A percentile compares a stretch with the other conserved stretches of the same genome.
phyloP scores from a whole-genome alignment of 2,797 vertebrate genomes.

The Coluber constrictor region DNA sequence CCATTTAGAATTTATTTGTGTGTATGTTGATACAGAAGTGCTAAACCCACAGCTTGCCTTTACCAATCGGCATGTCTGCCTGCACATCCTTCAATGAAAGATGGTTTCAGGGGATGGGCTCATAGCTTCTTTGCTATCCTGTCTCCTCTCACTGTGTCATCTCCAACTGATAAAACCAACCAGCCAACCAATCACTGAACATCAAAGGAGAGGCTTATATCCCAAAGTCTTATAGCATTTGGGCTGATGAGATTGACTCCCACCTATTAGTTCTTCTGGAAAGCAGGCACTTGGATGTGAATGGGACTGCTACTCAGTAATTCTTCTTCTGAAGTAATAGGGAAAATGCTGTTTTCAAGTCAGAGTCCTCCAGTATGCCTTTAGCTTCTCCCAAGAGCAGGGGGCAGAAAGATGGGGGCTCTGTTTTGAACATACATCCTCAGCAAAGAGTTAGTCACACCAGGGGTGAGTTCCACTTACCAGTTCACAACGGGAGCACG shows the following conservation, averaged over 20 bases:
- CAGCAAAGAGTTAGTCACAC: background rate
- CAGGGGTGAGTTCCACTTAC: background rate
- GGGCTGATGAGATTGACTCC: background rate
- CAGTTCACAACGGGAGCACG: too few relatives aligned
- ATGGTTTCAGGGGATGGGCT: too few relatives aligned
- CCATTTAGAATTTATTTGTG: background rate
- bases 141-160: background rate
- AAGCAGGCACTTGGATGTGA: background rate
- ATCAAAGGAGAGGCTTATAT: background rate
- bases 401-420: background rate
- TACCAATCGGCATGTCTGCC: background rate
- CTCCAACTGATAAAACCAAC: background rate
- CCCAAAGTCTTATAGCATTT: background rate
- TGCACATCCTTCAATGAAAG: background rate
- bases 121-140: background rate
- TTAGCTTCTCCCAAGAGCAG: background rate
- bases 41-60: background rate
- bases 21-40: background rate
- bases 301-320: background rate
- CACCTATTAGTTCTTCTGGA: background rate
- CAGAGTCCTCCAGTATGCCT: background rate
- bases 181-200: background rate
- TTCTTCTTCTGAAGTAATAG: background rate
- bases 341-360: background rate
- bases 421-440: background rate